Evolutionary conservation across 2,888 invertebrate species (phyloP), one percentile per base, ranked within the genome.

Genomic region (Taphrorychus bicolor): DNA sequence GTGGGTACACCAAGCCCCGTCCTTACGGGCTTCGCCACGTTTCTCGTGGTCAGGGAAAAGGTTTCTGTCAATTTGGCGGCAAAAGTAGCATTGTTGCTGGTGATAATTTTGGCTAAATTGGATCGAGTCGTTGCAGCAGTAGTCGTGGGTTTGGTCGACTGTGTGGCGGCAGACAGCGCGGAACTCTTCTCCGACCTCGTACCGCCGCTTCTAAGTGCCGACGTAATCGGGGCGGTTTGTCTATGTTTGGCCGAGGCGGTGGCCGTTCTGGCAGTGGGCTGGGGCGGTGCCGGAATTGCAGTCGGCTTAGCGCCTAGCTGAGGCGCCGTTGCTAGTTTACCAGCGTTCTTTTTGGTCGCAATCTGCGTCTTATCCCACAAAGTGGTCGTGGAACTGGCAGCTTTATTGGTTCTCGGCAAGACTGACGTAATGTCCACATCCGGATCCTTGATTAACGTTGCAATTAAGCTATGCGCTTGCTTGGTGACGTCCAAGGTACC

Each of bases 391-490:
- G 86, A 83, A 32, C 86, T 83, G 40, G 86, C 82, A 52, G 86
- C 83, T 79, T 87, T 84, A 48, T 73, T 79, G 9, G 81, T 76
- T 75, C 83, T 83, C 2, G 94, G 91, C 78, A 95, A 82, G 85
- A 95, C 89, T 79, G 91, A 90, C 73, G 90, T 84, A 74, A 96
- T 92, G 81, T 96, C 96, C 2, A 93, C 93, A 75, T 98, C 98
- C 3, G 97, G 95, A 85, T 98, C 98, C 82, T 95, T 94, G 77
- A 98, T 94, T 77, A 99, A 87, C 7, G 95, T 90, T 48, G 93
- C 89, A 74, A 99, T 98, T 77, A 98, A 87, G 74, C 88, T 88
- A 79, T 95, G 92, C 58, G 98, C 98, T 80, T 96, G 95, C 80
- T 94, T 93, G 0, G 93, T 96, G 5, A 95, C 94, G 76, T 98